A percentile compares a stretch with the other conserved stretches of the same genome.
These are phyloP conservation scores for Chaetodon auriga DNA, from an alignment of 2,113 vertebrate genomes.

Conservation along the genomic window DNA sequence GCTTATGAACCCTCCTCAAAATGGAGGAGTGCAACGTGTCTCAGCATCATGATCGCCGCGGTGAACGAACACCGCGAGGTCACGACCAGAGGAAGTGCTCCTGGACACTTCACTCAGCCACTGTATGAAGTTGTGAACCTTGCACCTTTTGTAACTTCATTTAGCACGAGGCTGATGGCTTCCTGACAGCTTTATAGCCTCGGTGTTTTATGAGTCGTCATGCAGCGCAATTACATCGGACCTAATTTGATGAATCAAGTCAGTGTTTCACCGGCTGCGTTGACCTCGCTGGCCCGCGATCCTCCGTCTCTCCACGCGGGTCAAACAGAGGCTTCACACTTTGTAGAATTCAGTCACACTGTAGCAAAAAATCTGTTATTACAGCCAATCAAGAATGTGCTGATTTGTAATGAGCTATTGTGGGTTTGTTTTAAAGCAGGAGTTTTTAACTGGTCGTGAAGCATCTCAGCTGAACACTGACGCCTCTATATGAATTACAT, in stretches of 20 bases:
- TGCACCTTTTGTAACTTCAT: conserved; percentile 90
- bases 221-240: conserved; percentile 91
- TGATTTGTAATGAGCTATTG: conserved; percentile 45
- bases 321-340: conserved; percentile 90
- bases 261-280: conserved; percentile 88
- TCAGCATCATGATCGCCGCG: conserved; percentile 12
- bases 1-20: background rate
- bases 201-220: conserved; percentile 90
- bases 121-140: conserved; percentile 88
- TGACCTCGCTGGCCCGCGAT: conserved; percentile 87
- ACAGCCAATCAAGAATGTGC: conserved; percentile 24
- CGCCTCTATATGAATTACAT: too few relatives aligned
- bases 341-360: conserved; percentile 85
- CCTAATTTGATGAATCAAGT: conserved; percentile 98
- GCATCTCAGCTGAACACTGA: too few relatives aligned
- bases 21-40: fast-evolving
- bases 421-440: background rate
- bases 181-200: conserved; percentile 94
- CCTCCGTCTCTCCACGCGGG: conserved; percentile 88
- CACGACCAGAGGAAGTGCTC: conserved; percentile 38
- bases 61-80: conserved; percentile 48
- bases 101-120: conserved; percentile 82
- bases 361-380: conserved; percentile 75
- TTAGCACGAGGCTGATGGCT: conserved; percentile 91
- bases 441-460: too few relatives aligned